Base-by-base conservation (phyloP, 2,888 invertebrate genomes). In the Lithophane socia region DNA sequence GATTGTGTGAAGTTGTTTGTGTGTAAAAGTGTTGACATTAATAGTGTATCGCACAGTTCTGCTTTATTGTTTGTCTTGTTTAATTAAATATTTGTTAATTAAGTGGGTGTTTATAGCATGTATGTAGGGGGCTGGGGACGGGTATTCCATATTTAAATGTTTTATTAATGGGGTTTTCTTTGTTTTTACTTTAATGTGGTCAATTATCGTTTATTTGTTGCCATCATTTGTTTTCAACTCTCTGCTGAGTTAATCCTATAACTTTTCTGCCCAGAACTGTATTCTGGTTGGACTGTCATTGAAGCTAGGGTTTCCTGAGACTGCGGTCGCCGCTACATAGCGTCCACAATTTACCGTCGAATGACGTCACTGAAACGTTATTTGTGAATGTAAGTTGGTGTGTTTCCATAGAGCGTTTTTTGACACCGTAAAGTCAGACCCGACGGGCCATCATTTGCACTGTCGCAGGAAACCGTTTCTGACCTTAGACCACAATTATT, bases 1-100 rank as follows among this genome's bases (percentile, higher is more conserved):
- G 75, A 56, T 67, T n/a, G 12, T 37, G 29, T 42, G 16, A 5
- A 12, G 10, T 56, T 69, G 37, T 76, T 73, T 81, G 73, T 52
- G 71, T 77, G n/a, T 69, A 67, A 73, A 77, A 82, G 82, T 86
- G 86, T 80, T 86, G 87, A 86, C 84, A 83, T 79, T 80, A 78
- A 82, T 82, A 84, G 78, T 86, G 80, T 80, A 82, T 81, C 72
- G 66, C 70, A 86, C 78, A 73, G 67, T 77, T 84, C 67, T 85
- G 84, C 68, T 85, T 88, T 83, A 86, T 82, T 86, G 82, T 87
- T 73, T 78, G 77, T 83, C 29, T 71, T 81, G 76, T 75, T 78
- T 83, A 85, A 85, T 87, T 83, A 85, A 80, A 75, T 66, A 86
- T 86, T 85, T 70, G 77, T 87, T 87, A 86, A 88, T 88, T 88